These are phyloP conservation scores for Syrista parreyssii DNA, from an alignment of 2,888 invertebrate species.

Conservation along the genomic window DNA sequence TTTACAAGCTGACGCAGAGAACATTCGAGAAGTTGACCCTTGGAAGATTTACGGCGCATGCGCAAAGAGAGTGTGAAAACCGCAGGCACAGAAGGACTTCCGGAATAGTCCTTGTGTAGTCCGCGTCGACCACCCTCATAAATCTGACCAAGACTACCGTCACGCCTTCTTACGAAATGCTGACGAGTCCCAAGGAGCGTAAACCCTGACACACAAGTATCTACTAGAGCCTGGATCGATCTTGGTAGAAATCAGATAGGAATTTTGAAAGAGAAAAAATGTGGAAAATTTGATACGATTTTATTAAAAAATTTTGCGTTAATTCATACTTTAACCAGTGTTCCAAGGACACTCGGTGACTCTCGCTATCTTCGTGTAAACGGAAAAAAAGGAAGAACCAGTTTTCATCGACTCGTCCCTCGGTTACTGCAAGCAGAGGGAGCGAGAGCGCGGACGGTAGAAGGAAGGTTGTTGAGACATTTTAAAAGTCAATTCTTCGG, in stretches of 20 bases:
- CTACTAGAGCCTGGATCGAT: background rate
- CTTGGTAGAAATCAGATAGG: background rate
- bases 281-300: too few species aligned
- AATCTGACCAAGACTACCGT: too few species aligned
- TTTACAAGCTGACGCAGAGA: too few species aligned
- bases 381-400: background rate
- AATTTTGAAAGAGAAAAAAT: background rate
- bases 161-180: background rate
- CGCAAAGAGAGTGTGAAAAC: constrained; percentile 43
- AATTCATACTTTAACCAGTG: background rate
- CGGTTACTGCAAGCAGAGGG: background rate
- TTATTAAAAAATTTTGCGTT: too few species aligned
- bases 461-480: background rate
- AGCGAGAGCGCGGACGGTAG: background rate
- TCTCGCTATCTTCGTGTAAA: background rate
- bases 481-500: background rate
- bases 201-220: background rate
- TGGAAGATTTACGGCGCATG: constrained; percentile 40
- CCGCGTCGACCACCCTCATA: too few species aligned
- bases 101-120: too few species aligned
- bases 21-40: background rate
- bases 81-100: constrained; percentile 25
- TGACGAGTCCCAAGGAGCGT: background rate
- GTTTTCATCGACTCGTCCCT: background rate
- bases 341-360: background rate